Base-by-base conservation (phyloP, 2,888 invertebrate species). In the Sarcophaga carnaria region DNA sequence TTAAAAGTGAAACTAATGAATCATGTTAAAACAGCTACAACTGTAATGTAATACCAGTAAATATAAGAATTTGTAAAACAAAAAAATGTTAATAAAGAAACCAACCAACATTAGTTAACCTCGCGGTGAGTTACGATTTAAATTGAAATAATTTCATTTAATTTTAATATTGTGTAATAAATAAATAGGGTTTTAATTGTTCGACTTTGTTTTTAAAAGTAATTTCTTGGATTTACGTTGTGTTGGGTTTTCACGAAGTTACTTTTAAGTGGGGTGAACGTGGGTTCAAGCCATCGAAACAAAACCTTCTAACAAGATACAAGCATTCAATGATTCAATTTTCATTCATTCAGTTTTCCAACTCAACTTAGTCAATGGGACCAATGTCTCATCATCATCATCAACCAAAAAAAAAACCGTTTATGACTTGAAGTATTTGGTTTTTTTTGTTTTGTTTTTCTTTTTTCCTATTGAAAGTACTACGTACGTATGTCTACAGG, bases 261-360 rank as follows among this genome's bases (percentile, higher is more conserved):
- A 62, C 77, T 79, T 70, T 71, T 67, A 80, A 83, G 77, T 83
- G 83, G 72, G 77, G 60, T 86, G 80, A 86, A 86, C 83, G 83
- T 86, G 80, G 72, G 80, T 72, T 80, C 69, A 77, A 62, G 69
- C 11, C 60, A 49, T 63, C 54, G 8, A 71, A 78, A 66, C 54
- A 71, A 80, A 76, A 47, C n/a, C 27, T 45, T n/a, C 62, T 22
- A 22, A 45, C 72, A 45, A 49, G 62, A 74, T 78, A 82, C 27
- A 76, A 49, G 64, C 59, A 71, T 4, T 62, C 49, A 80, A 27
- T 22, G 70, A 67, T 75, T 45, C 45, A 62, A 22, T 22, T 22
- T n/a, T 79, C 64, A 45, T 37, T 71, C 27, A 64, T 64, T 20
- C 54, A 62, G 64, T 64, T 22, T 2, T 54, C 37, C 37, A 64